These are phyloP conservation scores for Anoplophora glabripennis DNA, from an alignment of 1,140 invertebrate species.

Conservation along the genomic window DNA sequence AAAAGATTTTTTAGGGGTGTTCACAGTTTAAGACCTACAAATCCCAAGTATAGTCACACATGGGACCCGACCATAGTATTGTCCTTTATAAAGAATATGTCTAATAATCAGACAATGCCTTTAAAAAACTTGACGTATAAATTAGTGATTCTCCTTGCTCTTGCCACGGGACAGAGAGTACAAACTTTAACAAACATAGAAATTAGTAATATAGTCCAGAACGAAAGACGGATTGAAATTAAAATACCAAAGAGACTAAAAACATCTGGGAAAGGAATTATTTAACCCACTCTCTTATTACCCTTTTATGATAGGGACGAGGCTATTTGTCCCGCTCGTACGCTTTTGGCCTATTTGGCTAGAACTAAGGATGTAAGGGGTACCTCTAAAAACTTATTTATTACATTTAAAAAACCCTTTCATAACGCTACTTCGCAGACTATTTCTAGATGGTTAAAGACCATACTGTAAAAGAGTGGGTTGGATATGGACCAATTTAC, in stretches of 20 bases:
- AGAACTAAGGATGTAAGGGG: too few relatives aligned
- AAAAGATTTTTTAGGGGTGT: conserved; percentile 7
- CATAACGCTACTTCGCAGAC: conserved; percentile 30
- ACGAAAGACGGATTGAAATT: conserved; percentile 1
- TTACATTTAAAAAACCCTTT: conserved; percentile 28
- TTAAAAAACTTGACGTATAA: neutral
- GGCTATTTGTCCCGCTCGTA: conserved; percentile 4
- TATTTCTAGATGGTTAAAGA: conserved; percentile 35
- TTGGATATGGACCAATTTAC: conserved; percentile 30
- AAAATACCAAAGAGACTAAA: neutral
- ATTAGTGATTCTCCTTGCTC: neutral
- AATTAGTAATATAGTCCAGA: neutral
- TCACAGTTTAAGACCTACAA: neutral
- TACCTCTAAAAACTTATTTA: too few relatives aligned
- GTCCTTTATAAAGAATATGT: neutral
- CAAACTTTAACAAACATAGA: conserved; percentile 3
- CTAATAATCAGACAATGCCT: neutral
- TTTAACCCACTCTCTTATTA: neutral
- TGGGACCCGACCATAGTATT: neutral
- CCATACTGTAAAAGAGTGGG: conserved; percentile 19
- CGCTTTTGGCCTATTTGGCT: too few relatives aligned
- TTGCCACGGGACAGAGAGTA: neutral
- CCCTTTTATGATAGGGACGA: neutral
- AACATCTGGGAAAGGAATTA: neutral
- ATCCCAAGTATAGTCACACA: neutral